Evolutionary conservation across 2,888 invertebrate species (phyloP).

Genomic region (Campoletis raptor): DNA sequence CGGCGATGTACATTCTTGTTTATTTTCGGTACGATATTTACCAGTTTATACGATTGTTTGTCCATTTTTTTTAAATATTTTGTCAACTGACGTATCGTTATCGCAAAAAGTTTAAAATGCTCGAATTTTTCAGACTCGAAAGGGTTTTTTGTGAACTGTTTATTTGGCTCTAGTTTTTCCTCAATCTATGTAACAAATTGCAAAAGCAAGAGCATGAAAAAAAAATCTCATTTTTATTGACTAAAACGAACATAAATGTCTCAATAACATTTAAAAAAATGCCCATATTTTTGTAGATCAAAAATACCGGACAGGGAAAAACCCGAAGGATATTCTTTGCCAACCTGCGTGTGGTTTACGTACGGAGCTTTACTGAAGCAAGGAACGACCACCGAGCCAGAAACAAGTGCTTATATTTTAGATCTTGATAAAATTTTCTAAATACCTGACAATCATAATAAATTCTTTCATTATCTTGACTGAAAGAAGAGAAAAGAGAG

Average conservation of each 20-base stretch:
- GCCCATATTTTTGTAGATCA: constrained; percentile 70
- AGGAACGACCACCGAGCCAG: constrained; percentile 92
- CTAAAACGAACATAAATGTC: neutral
- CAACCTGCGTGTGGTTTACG: constrained; percentile 94
- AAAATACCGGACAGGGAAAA: constrained; percentile 87
- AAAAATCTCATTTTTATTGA: neutral
- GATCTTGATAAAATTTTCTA: neutral
- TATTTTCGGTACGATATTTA: constrained; percentile 86
- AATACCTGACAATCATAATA: too few relatives aligned
- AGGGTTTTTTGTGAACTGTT: neutral
- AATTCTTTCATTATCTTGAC: neutral
- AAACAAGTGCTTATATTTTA: constrained; percentile 87
- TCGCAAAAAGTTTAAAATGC: neutral
- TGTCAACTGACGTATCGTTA: neutral
- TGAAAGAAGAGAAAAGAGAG: too few relatives aligned
- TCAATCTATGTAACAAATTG: neutral
- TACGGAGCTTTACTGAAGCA: constrained; percentile 95
- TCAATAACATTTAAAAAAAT: neutral
- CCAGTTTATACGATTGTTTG: neutral
- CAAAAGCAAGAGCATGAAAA: neutral
- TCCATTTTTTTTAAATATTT: neutral
- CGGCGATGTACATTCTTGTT: constrained; percentile 91
- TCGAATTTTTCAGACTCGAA: neutral
- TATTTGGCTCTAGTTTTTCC: neutral
- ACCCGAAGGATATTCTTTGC: constrained; percentile 87